Evolutionary conservation across 1,140 invertebrate genomes (phyloP).

Genomic region (Drosophila ohnishii): DNA sequence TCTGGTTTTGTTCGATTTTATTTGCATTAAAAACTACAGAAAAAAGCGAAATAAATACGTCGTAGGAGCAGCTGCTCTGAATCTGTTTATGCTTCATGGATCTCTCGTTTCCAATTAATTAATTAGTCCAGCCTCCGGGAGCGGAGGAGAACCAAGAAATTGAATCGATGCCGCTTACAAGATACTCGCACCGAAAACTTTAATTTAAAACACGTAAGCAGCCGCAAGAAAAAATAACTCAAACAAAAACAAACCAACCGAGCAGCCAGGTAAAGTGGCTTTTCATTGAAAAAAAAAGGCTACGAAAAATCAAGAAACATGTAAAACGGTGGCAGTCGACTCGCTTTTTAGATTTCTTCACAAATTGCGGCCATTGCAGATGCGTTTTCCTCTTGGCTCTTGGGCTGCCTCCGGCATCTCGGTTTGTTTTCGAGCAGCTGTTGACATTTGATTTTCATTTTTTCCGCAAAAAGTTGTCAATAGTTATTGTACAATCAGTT

Average conservation of each 20-base stretch:
- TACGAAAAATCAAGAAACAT: conserved; percentile 15
- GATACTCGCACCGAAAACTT: conserved; percentile 25
- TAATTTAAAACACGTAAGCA: conserved; percentile 38
- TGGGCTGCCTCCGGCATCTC: background rate
- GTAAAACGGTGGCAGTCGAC: conserved; percentile 20
- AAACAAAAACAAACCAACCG: background rate
- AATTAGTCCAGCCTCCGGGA: conserved; percentile 42
- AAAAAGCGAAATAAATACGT: conserved; percentile 24
- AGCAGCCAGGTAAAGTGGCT: conserved; percentile 30
- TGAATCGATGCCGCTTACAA: conserved; percentile 44
- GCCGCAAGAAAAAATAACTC: background rate
- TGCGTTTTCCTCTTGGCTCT: conserved; percentile 21
- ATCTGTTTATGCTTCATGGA: conserved; percentile 26
- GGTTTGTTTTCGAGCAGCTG: background rate
- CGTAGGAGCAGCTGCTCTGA: conserved; percentile 5
- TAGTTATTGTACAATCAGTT: conserved; percentile 37
- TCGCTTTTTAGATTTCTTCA: conserved; percentile 46
- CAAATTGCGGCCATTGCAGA: conserved; percentile 55
- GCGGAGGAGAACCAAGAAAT: conserved; percentile 21
- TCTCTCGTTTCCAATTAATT: conserved; percentile 49
- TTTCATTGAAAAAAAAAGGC: conserved; percentile 37
- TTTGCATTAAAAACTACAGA: conserved; percentile 32
- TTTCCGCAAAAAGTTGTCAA: conserved; percentile 42
- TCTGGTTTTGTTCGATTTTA: conserved; percentile 37
- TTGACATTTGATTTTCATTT: conserved; percentile 22